phyloP scores from a whole-genome alignment of 2,113 vertebrate genomes.

The Probosciger aterrimus region DNA sequence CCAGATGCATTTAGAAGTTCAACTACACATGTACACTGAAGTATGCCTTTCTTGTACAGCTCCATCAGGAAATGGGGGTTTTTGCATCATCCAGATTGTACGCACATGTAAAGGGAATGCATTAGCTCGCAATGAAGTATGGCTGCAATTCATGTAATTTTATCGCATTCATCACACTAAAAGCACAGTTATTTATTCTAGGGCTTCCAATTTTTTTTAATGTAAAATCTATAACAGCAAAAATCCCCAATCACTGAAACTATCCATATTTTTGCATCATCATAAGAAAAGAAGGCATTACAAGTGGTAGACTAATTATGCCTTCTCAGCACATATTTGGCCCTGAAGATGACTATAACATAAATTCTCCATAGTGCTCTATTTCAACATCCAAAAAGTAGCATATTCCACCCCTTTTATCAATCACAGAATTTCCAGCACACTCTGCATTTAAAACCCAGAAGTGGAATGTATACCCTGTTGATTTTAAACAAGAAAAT shows the following conservation, averaged over 20 bases:
- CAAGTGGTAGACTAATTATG: background rate
- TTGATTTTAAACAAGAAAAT: background rate
- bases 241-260: background rate
- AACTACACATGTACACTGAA: background rate
- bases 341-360: constrained; percentile 34
- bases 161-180: constrained; percentile 6
- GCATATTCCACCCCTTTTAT: background rate
- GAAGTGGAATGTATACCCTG: background rate
- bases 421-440: constrained; percentile 17
- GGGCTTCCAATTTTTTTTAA: background rate
- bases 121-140: background rate
- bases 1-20: background rate
- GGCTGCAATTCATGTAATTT: background rate
- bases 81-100: background rate
- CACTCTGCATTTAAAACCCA: background rate
- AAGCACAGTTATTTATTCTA: constrained; percentile 24
- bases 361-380: constrained; percentile 47
- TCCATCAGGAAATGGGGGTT: background rate
- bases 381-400: constrained; percentile 27
- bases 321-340: background rate
- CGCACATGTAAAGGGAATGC: background rate
- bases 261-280: background rate
- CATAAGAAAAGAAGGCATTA: background rate
- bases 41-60: background rate
- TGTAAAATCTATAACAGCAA: constrained; percentile 2